Evolutionary conservation across 1,140 invertebrate genomes (phyloP).

Genomic region (Zaprionus capensis): DNA sequence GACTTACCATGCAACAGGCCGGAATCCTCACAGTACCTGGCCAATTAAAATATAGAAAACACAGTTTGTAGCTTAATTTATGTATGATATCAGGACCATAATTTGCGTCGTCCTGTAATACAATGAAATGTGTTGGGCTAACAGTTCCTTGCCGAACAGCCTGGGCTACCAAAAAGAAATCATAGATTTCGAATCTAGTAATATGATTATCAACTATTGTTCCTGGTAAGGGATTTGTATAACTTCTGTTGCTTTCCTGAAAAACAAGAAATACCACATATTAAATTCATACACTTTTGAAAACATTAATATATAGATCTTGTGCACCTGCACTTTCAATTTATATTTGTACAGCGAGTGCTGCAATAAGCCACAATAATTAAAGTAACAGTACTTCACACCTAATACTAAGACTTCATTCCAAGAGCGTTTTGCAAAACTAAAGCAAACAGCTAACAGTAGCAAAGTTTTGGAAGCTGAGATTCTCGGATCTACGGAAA

Average conservation of each 20-base stretch:
- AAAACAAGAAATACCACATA: constrained; percentile 1
- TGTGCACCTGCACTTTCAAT: no score
- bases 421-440: no score
- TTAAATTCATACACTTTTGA: neutral
- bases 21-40: constrained; percentile 95
- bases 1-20: constrained; percentile 87
- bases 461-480: no score
- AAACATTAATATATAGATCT: neutral
- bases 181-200: constrained; percentile 91
- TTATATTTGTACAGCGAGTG: no score
- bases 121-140: constrained; percentile 95
- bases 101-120: constrained; percentile 89
- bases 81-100: constrained; percentile 94
- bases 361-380: no score
- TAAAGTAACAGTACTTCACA: no score
- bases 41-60: constrained; percentile 98
- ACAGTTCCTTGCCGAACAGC: constrained; percentile 93
- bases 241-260: constrained; percentile 32
- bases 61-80: constrained; percentile 93
- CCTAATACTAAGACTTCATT: no score
- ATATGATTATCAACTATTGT: constrained; percentile 93
- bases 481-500: no score
- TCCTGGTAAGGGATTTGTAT: constrained; percentile 92
- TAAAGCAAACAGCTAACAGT: no score
- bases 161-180: constrained; percentile 96